Base-by-base conservation (phyloP, 2,888 invertebrate species). In the Ernsta delagoae region DNA sequence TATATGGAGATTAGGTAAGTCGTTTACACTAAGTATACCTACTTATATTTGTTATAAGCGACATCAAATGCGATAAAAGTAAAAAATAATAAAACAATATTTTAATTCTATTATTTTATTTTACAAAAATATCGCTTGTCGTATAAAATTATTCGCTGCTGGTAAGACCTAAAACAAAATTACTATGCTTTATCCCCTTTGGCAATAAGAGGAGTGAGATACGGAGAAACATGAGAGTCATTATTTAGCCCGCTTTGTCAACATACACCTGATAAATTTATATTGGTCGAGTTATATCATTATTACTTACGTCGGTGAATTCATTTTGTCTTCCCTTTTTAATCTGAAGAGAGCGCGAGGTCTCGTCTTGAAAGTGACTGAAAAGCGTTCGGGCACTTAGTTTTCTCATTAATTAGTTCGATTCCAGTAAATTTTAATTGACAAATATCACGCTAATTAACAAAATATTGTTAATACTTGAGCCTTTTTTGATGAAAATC, bases 171-270 rank as follows among this genome's bases (percentile, higher is more conserved):
- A 78, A 80, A 77, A 76, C 78, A 82, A 85, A 86, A 85, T 85
- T 83, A 79, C 84, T 81, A 83, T 84, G 79, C 85, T 80, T 87
- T 87, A 88, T 87, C 88, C 88, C 84, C 83, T 84, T 82, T 74
- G 83, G 84, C 83, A 88, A 89, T 89, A 89, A 91, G 84, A 85
- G 82, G 80, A 67, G 60, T 67, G 81, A 90, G 89, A 91, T 91
- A 89, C 85, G 86, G 77, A 82, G 79, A 90, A 89, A 90, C 91
- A 90, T 92, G 86, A 82, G 81, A 80, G 85, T 78, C 88, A 90
- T 91, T 87, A 89, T 83, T 89, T 87, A 88, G 70, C 70, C 75
- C 77, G 83, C 85, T 89, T 88, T 90, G 89, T 89, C 89, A 87
- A 87, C 87, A 85, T 86, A 82, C 80, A 77, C 77, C 81, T 87